phyloP scores from a whole-genome alignment of 2,113 vertebrate species.

The Scomber japonicus region DNA sequence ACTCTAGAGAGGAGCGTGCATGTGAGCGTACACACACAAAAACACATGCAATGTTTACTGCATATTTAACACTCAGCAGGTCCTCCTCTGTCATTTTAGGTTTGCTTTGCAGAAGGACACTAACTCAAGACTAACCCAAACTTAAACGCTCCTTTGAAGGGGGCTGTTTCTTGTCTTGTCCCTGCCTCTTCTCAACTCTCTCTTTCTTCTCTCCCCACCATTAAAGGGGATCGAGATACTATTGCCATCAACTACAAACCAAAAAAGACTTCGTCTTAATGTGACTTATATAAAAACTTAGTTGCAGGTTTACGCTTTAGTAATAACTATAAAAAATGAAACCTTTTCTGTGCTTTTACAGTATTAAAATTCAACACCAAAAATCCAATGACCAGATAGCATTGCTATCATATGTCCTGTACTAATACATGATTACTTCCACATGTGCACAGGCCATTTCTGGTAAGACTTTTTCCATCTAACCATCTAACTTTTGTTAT shows the following conservation, averaged over 20 bases:
- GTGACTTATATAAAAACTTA: background rate
- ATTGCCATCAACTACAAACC: background rate
- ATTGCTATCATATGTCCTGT: too few relatives aligned
- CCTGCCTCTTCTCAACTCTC: slow-evolving; percentile 46
- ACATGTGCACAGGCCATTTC: background rate
- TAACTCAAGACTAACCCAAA: slow-evolving; percentile 67
- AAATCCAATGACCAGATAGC: too few relatives aligned
- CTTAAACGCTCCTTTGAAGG: slow-evolving; percentile 51
- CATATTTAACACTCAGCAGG: slow-evolving; percentile 55
- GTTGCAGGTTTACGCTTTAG: background rate
- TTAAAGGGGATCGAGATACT: slow-evolving; percentile 43
- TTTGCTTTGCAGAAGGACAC: slow-evolving; percentile 56
- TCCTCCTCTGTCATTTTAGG: slow-evolving; percentile 56
- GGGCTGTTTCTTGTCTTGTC: slow-evolving; percentile 61
- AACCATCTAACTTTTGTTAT: too few relatives aligned
- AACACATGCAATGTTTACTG: slow-evolving; percentile 40
- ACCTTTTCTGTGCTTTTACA: background rate
- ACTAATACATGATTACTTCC: background rate
- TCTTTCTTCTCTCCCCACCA: slow-evolving; percentile 41
- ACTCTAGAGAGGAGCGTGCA: slow-evolving; percentile 19
- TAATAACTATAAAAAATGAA: background rate
- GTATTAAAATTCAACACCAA: background rate
- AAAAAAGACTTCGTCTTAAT: too few relatives aligned
- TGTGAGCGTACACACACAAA: background rate
- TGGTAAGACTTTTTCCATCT: too few relatives aligned